These are phyloP conservation scores for Drosophila ficusphila DNA, from an alignment of 1,140 invertebrate species.

Conservation along the genomic window DNA sequence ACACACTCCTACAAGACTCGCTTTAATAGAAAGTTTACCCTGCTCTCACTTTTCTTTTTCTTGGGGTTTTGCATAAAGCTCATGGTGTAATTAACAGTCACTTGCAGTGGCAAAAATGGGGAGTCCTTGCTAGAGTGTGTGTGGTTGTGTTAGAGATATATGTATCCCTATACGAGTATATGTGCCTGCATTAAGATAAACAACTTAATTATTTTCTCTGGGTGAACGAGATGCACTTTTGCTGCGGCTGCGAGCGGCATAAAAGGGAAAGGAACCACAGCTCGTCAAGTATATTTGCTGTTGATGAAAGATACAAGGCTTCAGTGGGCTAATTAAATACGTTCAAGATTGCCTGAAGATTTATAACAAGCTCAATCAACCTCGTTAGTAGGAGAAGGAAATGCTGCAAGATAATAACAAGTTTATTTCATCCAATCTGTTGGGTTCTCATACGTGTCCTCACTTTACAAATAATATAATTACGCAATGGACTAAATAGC, in stretches of 20 bases:
- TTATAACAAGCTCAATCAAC: conserved; percentile 1
- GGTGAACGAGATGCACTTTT: conserved; percentile 51
- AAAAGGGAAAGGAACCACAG: conserved; percentile 27
- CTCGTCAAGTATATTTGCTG: conserved; percentile 15
- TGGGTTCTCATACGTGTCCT: background rate
- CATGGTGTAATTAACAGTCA: conserved; percentile 77
- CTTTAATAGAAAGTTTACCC: conserved; percentile 75
- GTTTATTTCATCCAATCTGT: background rate
- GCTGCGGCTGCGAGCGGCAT: conserved; percentile 30
- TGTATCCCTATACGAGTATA: background rate
- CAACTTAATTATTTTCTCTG: conserved; percentile 76
- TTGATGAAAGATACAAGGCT: conserved; percentile 51
- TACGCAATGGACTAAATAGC: conserved; percentile 5
- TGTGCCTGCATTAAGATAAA: conserved; percentile 71
- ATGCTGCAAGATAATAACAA: background rate
- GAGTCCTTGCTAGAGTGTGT: background rate
- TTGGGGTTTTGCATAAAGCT: conserved; percentile 66
- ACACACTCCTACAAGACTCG: conserved; percentile 26
- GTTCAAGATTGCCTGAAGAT: conserved; percentile 4
- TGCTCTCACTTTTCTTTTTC: conserved; percentile 28
- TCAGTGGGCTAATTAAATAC: conserved; percentile 62
- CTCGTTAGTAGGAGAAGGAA: background rate
- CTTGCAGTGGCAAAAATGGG: conserved; percentile 41
- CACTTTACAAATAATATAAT: background rate
- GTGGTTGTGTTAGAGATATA: conserved; percentile 44